A percentile compares a stretch with the other conserved stretches of the same genome.
These are phyloP conservation scores for Parambassis ranga DNA, from an alignment of 2,797 vertebrate species.

Conservation along the genomic window DNA sequence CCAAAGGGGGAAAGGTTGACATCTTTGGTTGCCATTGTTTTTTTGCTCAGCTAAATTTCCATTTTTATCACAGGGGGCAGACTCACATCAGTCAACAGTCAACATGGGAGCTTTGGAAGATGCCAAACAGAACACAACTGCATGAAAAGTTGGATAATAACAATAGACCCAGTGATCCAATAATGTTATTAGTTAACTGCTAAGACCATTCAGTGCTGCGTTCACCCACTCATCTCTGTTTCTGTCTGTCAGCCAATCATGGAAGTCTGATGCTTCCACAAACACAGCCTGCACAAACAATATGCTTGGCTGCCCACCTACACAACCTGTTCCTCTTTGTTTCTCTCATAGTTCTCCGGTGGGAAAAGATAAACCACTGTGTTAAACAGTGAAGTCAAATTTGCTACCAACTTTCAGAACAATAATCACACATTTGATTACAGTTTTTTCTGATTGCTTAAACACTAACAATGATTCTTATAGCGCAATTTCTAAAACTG, in stretches of 20 bases:
- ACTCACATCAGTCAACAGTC: conserved; percentile 40
- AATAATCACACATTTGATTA: conserved; percentile 12
- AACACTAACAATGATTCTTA: too few relatives aligned
- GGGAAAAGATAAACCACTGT: background rate
- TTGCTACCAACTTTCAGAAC: background rate
- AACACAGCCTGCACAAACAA: conserved; percentile 33
- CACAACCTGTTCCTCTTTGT: conserved; percentile 10
- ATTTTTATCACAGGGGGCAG: conserved; percentile 48
- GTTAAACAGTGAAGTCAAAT: conserved; percentile 12
- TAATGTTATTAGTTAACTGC: background rate
- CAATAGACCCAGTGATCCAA: background rate
- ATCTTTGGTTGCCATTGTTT: conserved; percentile 11
- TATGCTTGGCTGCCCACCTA: conserved; percentile 21
- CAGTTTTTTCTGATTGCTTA: too few relatives aligned
- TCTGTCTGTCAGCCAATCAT: conserved; percentile 12
- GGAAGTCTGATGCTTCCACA: conserved; percentile 28
- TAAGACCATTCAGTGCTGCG: background rate
- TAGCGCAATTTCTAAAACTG: too few relatives aligned
- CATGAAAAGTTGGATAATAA: background rate
- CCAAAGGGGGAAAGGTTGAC: background rate
- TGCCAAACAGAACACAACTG: background rate
- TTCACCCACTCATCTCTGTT: conserved; percentile 19
- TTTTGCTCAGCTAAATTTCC: background rate
- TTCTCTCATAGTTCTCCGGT: conserved; percentile 2
- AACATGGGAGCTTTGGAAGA: background rate